Evolutionary conservation across 2,888 invertebrate genomes (phyloP), one percentile per base, ranked within the genome.

Genomic region (Drosophila stalkeri): DNA sequence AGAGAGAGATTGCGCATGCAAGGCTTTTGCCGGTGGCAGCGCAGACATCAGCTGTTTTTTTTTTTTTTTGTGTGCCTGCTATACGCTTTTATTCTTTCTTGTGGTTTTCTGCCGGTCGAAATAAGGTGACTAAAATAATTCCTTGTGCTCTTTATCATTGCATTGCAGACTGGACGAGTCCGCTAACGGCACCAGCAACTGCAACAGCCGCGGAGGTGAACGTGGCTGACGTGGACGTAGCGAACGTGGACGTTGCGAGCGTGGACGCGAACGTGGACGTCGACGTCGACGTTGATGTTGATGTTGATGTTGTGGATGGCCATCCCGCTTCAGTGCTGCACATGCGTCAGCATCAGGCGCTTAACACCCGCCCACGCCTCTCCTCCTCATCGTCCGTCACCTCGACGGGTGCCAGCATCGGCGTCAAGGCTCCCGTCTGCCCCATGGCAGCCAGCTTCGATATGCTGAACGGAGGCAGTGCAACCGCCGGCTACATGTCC

Each of bases 111-210:
- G 72, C 73, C 74, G 74, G 75, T 72, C 62, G 72, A 57, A 75
- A 67, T 47, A 51, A 61, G 18, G 52, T 72, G 54, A 64, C 65
- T 71, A 64, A 73, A 69, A 35, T 59, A 33, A 27, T 46, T 64
- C 62, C 61, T 41, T 65, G 57, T 65, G 60, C 60, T 56, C 68
- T 46, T 18, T 63, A 51, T 64, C 49, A 37, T 57, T 20, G 62
- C 27, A 49, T 85, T 82, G 31, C 80, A 93, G 93, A 93, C 87
- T 93, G 93, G 93, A 91, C 92, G 80, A 92, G 92, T 91, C 92
- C 93, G 63, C 89, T 93, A 81, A 92, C 92, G 79, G 91, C 92
- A 82, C 92, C 93, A 72, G 89, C 77, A 31, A 39, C 49, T 20
- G 60, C 60, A 31, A 20, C 60, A 41, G 66, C 56, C 33, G 57